Evolutionary conservation across 2,888 invertebrate genomes (phyloP), one percentile per base, ranked within the genome.

Genomic region (Prosopocoilus inquinatus): DNA sequence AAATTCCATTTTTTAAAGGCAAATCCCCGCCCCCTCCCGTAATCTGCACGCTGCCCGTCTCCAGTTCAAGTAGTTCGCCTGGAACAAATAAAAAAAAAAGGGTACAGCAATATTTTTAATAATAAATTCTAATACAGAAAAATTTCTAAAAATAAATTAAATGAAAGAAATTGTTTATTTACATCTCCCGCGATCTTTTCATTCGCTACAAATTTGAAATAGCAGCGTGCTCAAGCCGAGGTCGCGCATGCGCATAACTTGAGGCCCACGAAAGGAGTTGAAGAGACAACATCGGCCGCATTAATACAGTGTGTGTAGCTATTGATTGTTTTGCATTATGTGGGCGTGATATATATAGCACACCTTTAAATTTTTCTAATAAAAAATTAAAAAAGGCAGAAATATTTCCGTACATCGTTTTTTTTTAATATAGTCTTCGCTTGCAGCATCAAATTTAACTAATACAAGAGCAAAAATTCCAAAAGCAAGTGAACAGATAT

Each of bases 181-280:
- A 55, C 55, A 50, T 55, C 50, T 55, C 47, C 38, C 41, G 50
- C 36, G 48, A 53, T 48, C 44, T 28, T 28, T 11, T 41, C 41
- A 45, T 39, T 45, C 33, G 55, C 45, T 49, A 41, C 39, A 48
- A 48, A 53, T 53, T 47, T 47, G 53, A 57, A 57, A 46, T 39
- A 56, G 56, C 50, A 36, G 57, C 53, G 54, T 53, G 57, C 46
- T 55, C 43, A 55, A 52, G 56, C 67, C 71, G 74, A 73, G 72
- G 74, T 72, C 74, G 74, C 75, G 72, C 74, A 67, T 63, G 75
- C 74, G 72, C 68, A 34, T 9, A 36, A 15, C 28, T 33, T 32
- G 73, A 65, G 74, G 74, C 73, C 74, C 75, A 66, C 64, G 70
- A 70, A 75, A 74, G 75, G 75, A 72, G 75, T 70, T 69, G 47